A percentile compares a stretch with the other conserved stretches of the same genome.
These are phyloP conservation scores for Orchestes rusci DNA, from an alignment of 2,888 invertebrate species.

Conservation along the genomic window DNA sequence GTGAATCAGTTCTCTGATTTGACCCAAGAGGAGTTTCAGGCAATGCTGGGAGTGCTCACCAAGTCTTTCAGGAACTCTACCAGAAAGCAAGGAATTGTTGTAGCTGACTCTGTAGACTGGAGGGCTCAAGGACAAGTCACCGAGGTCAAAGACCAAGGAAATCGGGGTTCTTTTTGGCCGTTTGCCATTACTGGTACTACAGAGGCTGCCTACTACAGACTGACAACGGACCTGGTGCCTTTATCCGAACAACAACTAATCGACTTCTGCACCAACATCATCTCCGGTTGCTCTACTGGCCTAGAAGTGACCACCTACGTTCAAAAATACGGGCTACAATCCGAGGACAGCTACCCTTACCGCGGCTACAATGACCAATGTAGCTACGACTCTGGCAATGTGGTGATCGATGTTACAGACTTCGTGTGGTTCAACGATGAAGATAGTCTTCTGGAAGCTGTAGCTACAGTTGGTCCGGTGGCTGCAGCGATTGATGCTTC, in stretches of 20 bases:
- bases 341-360: conserved; percentile 28
- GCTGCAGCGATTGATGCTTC: conserved; percentile 17
- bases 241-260: conserved; percentile 29
- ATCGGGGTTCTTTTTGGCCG: conserved; percentile 29
- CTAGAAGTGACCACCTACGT: conserved; percentile 22
- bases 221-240: conserved; percentile 20
- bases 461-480: conserved; percentile 15
- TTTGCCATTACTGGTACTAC: conserved; percentile 26
- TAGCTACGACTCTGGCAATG: conserved; percentile 8
- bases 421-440: conserved; percentile 10
- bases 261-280: conserved; percentile 22
- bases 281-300: conserved; percentile 26
- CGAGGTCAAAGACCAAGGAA: conserved; percentile 27
- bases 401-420: conserved; percentile 9
- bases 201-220: conserved; percentile 24
- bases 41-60: conserved; percentile 6
- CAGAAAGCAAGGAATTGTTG: conserved; percentile 6
- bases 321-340: conserved; percentile 23
- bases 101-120: conserved; percentile 28
- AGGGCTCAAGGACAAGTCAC: conserved; percentile 28
- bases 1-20: conserved; percentile 28
- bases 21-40: conserved; percentile 25
- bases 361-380: conserved; percentile 21
- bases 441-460: conserved; percentile 15
- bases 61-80: conserved; percentile 2